Conservation (phyloP, 1,140 invertebrate species). For the Sycophila sp. region DNA sequence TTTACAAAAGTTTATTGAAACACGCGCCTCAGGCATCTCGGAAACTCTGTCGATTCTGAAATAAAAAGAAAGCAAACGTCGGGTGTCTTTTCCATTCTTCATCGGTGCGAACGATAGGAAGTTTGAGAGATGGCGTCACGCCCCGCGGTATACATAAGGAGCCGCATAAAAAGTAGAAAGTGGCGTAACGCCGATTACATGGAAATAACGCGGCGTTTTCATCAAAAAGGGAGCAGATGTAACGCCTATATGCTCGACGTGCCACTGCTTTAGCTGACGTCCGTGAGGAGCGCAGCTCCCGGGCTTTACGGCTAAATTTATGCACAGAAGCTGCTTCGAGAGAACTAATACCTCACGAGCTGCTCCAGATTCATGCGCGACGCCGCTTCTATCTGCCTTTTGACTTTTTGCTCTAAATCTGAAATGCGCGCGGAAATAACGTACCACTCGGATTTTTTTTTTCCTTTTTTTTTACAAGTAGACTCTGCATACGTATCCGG, state of each 20-base stretch:
- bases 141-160: background rate
- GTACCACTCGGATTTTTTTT: too few relatives aligned
- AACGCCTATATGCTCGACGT: background rate
- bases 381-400: too few relatives aligned
- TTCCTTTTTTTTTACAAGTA: too few relatives aligned
- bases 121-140: background rate
- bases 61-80: background rate
- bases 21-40: background rate
- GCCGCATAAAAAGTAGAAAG: conserved; percentile 47
- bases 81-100: background rate
- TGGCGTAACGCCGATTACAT: conserved; percentile 47
- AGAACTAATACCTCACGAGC: too few relatives aligned
- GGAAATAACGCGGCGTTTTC: conserved; percentile 38
- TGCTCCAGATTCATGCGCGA: too few relatives aligned
- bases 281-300: too few relatives aligned
- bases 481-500: too few relatives aligned
- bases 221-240: background rate
- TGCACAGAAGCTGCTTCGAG: too few relatives aligned
- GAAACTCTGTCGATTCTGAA: background rate
- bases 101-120: background rate
- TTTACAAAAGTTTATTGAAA: background rate
- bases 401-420: too few relatives aligned
- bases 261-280: too few relatives aligned
- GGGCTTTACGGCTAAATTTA: too few relatives aligned
- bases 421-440: too few relatives aligned